Evolutionary conservation across 2,113 vertebrate genomes (phyloP).

Genomic region (Sisor rabdophorus): DNA sequence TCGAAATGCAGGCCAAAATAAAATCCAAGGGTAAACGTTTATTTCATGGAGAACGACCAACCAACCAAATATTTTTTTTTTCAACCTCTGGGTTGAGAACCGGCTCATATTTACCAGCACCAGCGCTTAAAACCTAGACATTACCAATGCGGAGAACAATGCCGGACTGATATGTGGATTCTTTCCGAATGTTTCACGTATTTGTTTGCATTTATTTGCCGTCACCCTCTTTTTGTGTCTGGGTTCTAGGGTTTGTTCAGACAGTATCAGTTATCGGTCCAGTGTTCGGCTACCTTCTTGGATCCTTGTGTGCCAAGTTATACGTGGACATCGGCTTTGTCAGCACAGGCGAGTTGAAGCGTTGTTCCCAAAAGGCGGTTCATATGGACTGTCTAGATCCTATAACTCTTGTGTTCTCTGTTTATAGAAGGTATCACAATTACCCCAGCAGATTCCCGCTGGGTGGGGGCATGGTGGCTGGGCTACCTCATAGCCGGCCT

Average conservation of each 20-base stretch:
- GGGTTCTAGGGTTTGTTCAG: constrained; percentile 75
- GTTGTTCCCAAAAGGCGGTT: not conserved
- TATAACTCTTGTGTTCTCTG: not conserved
- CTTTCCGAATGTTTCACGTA: not conserved
- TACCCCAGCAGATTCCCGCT: constrained; percentile 78
- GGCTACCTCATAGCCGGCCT: constrained; percentile 86
- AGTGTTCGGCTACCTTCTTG: constrained; percentile 81
- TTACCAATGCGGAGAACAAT: not conserved
- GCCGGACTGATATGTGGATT: not conserved
- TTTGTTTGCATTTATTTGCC: not conserved
- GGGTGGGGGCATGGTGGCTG: constrained; percentile 97
- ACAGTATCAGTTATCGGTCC: constrained; percentile 80
- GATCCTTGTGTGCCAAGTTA: constrained; percentile 79
- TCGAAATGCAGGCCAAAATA: too few species aligned
- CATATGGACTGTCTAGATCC: not conserved
- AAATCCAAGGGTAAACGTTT: too few species aligned
- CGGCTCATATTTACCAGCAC: not conserved
- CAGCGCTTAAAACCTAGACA: not conserved
- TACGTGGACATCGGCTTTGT: constrained; percentile 84
- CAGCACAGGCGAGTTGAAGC: constrained; percentile 72
- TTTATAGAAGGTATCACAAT: constrained; percentile 75
- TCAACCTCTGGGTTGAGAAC: not conserved
- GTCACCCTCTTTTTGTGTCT: not conserved
- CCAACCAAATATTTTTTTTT: not conserved
- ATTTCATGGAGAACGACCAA: too few species aligned